Conservation (phyloP, 2,113 vertebrate genomes). For the Amphiprion ocellaris region DNA sequence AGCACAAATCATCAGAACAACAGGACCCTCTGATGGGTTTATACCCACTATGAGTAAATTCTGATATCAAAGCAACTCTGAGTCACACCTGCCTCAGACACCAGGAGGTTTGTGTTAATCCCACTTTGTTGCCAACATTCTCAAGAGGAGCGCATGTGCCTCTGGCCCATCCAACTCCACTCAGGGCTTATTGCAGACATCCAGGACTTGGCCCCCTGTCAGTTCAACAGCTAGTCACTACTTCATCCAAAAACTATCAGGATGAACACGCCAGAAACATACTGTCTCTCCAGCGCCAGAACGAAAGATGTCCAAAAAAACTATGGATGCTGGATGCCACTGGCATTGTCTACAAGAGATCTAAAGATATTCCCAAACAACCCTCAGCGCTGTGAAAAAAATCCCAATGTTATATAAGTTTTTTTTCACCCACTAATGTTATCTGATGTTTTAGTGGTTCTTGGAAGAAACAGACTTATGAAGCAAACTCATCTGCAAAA, state of each 20-base stretch:
- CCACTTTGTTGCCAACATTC: neutral
- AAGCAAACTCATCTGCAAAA: too few relatives aligned
- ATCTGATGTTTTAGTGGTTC: too few relatives aligned
- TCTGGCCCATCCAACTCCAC: neutral
- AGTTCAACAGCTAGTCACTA: neutral
- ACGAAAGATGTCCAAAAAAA: neutral
- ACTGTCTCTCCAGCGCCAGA: neutral
- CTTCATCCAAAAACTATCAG: neutral
- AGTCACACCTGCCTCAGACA: constrained; percentile 1
- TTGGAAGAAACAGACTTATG: too few relatives aligned
- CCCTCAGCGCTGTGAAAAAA: neutral
- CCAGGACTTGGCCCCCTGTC: neutral
- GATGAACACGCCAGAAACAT: neutral
- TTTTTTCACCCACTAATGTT: too few relatives aligned
- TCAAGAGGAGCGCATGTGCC: constrained; percentile 5
- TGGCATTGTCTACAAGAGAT: neutral
- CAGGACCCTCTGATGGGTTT: neutral
- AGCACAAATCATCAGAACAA: too few relatives aligned
- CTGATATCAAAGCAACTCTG: constrained; percentile 13
- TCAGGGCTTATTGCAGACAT: neutral
- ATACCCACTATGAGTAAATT: neutral
- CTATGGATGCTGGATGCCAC: neutral
- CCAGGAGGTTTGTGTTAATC: constrained; percentile 3
- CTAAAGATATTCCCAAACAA: neutral
- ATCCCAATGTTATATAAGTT: too few relatives aligned